These are phyloP conservation scores for Sinhomidia bicolor DNA, from an alignment of 2,888 invertebrate genomes.

Conservation along the genomic window DNA sequence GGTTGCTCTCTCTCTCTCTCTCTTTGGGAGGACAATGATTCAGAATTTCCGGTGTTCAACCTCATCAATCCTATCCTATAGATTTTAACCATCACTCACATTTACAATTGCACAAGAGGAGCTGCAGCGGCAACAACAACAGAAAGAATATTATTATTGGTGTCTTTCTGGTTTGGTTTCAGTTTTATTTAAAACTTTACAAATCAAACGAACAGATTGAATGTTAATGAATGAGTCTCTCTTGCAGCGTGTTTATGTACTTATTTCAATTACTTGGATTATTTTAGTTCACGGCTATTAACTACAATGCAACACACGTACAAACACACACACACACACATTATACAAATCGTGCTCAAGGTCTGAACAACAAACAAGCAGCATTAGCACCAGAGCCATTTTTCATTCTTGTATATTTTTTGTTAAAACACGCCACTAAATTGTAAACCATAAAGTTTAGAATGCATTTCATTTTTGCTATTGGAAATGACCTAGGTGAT, in stretches of 20 bases:
- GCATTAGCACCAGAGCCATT: not conserved
- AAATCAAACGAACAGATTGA: conserved; percentile 41
- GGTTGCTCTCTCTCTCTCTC: not conserved
- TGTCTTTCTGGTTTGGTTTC: not conserved
- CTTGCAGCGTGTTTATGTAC: not conserved
- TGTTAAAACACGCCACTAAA: not conserved
- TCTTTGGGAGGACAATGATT: conserved; percentile 71
- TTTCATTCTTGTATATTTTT: not conserved
- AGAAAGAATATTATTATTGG: conserved; percentile 22
- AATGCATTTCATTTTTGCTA: not conserved
- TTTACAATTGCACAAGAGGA: not conserved
- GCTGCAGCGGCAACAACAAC: not conserved
- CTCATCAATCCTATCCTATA: conserved; percentile 67
- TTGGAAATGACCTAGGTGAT: conserved; percentile 6
- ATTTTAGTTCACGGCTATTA: conserved; percentile 56
- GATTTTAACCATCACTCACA: conserved; percentile 49
- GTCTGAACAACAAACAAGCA: not conserved
- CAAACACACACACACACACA: not conserved
- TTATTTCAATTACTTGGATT: conserved; percentile 44
- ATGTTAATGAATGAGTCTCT: not conserved
- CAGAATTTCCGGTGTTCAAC: conserved; percentile 69
- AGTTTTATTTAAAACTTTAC: conserved; percentile 33
- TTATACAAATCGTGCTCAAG: conserved; percentile 35
- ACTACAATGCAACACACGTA: conserved; percentile 4
- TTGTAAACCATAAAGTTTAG: not conserved